Evolutionary conservation across 1,140 invertebrate genomes (phyloP), one percentile per base, ranked within the genome.

Genomic region (Rhyacophila brunnea): DNA sequence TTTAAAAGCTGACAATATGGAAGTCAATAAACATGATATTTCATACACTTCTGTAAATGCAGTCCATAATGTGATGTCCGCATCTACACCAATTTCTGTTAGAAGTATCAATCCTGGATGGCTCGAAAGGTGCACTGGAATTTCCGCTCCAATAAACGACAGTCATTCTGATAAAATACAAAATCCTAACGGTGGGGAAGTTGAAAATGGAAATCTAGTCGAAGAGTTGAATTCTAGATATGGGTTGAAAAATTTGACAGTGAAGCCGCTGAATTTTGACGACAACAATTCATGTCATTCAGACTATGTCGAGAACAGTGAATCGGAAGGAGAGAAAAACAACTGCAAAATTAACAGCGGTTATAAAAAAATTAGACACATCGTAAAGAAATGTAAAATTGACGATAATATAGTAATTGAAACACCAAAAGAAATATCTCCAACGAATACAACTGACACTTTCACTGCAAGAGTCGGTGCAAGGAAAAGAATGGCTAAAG

Each of bases 231-330:
- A 4, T 6, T 28, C 46, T 3, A 11, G n/a, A 1, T 77, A 74
- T 72, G 75, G 77, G 18, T 62, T 78, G 55, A 67, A 66, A 54
- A 78, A 79, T 68, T 65, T 79, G 11, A 65, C 58, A 51, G 45
- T 72, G 3, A 32, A 62, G 10, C 51, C 59, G 3, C 36, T 55
- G 2, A 14, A 35, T 17, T 43, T 40, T 4, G 72, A 76, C 9
- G 68, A 73, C 46, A 74, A 74, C 45, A 67, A 74, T 15, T 71
- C 71, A 65, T 38, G 42, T 17, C 50, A 18, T 60, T 44, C 60
- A n/a, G 86, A 89, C 68, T 82, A 82, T 74, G 77, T 88, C 44
- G 85, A 79, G 68, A 83, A 83, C 54, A 85, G 83, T 74, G 85
- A 87, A 70, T 83, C 83, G 32, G 86, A 87, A 68, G 80, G 80